Percentiles rank a stretch among this genome's conserved stretches.
Evolutionary conservation across 2,888 invertebrate species (phyloP).

Genomic region (Chrysomela aeneicollis): DNA sequence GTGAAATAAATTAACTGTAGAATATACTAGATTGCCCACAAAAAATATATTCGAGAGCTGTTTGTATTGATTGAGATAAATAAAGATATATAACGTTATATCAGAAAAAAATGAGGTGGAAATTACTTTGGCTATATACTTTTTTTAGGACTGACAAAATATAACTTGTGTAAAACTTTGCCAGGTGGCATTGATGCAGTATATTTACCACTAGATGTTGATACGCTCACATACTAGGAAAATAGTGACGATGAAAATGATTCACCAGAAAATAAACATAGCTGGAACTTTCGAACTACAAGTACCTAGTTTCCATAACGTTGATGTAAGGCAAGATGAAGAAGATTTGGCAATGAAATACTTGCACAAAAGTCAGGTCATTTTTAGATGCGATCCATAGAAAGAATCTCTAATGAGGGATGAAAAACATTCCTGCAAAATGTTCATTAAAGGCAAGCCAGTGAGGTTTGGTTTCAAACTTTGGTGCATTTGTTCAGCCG

Average conservation of each 20-base stretch:
- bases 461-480: conserved; percentile 48
- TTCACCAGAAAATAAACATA: conserved; percentile 31
- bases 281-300: conserved; percentile 39
- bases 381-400: conserved; percentile 43
- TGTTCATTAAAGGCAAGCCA: conserved; percentile 48
- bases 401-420: conserved; percentile 41
- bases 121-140: conserved; percentile 8
- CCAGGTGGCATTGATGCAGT: conserved; percentile 56
- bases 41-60: no score
- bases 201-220: conserved; percentile 35
- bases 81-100: conserved; percentile 2
- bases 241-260: conserved; percentile 29
- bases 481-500: conserved; percentile 46
- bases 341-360: conserved; percentile 28
- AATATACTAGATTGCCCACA: no score
- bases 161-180: conserved; percentile 1
- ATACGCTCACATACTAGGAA: conserved; percentile 38
- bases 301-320: conserved; percentile 19
- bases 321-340: conserved; percentile 22
- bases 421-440: no score
- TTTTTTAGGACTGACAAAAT: conserved; percentile 10
- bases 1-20: no score
- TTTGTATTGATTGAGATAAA: no score
- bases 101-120: background rate
- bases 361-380: conserved; percentile 41